Evolutionary conservation across 2,797 vertebrate species (phyloP).

Genomic region (Pseudochromis fuscus): DNA sequence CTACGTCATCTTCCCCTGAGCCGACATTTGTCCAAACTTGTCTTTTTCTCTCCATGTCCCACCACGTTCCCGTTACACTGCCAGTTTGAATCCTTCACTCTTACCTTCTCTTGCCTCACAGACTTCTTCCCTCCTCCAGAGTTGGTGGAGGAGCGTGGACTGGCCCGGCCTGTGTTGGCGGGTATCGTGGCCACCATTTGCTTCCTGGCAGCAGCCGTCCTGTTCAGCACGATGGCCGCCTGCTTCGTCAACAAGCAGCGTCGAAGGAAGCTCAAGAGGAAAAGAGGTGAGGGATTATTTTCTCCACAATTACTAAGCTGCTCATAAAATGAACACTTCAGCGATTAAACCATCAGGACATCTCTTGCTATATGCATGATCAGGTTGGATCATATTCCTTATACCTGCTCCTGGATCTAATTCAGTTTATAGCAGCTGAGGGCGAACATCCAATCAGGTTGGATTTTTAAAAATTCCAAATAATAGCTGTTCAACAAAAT

Average conservation of each 20-base stretch:
- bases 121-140: constrained; percentile 97
- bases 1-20: too few species aligned
- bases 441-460: too few species aligned
- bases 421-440: too few species aligned
- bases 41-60: too few species aligned
- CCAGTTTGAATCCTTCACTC: constrained; percentile 4
- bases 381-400: too few species aligned
- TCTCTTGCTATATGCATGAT: too few species aligned
- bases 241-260: constrained; percentile 99
- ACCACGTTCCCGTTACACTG: background rate
- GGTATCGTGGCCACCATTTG: constrained; percentile 99
- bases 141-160: constrained; percentile 92
- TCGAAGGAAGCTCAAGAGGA: constrained; percentile 94
- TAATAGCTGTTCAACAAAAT: too few species aligned
- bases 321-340: background rate
- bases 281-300: constrained; percentile 88
- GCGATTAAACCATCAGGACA: background rate
- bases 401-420: too few species aligned
- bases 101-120: constrained; percentile 62
- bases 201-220: constrained; percentile 95
- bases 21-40: background rate
- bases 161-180: constrained; percentile 95
- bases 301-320: background rate
- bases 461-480: too few species aligned
- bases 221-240: constrained; percentile 97